phyloP scores from a whole-genome alignment of 2,888 invertebrate species.

The Xestoiulus laeticollis region DNA sequence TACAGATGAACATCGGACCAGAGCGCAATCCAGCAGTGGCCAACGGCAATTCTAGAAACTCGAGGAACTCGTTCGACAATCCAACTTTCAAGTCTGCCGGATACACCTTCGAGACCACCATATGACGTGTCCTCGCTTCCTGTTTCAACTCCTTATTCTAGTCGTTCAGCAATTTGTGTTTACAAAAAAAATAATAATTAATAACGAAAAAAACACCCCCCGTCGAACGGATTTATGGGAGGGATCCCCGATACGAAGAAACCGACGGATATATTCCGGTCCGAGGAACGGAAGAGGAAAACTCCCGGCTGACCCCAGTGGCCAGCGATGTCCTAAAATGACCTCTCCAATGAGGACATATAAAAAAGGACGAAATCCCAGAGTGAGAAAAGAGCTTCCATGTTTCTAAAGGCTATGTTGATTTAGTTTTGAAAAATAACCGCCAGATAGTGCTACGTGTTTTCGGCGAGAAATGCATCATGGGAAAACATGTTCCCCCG shows the following conservation, averaged over 20 bases:
- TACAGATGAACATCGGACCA: slow-evolving; percentile 49
- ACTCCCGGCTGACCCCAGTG: neutral
- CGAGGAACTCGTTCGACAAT: slow-evolving; percentile 58
- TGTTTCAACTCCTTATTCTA: neutral
- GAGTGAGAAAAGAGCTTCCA: slow-evolving; percentile 1
- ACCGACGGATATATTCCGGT: neutral
- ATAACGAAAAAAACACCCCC: neutral
- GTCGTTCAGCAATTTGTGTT: slow-evolving; percentile 21
- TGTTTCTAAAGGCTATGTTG: neutral
- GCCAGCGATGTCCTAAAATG: neutral
- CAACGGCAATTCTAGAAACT: slow-evolving; percentile 56
- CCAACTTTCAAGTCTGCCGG: slow-evolving; percentile 57
- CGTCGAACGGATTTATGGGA: slow-evolving; percentile 18
- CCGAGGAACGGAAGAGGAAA: slow-evolving; percentile 18
- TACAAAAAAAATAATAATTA: slow-evolving; percentile 21
- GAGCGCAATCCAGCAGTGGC: slow-evolving; percentile 49
- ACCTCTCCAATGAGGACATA: neutral
- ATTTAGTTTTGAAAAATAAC: neutral
- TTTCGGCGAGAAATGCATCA: neutral
- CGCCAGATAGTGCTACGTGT: neutral
- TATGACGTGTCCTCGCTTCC: slow-evolving; percentile 54
- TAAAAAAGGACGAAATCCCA: neutral
- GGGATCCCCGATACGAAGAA: neutral
- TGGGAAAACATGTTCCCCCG: neutral
- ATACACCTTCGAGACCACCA: slow-evolving; percentile 59